Base-by-base conservation (phyloP, 2,888 invertebrate species). In the Megamerina dolium region DNA sequence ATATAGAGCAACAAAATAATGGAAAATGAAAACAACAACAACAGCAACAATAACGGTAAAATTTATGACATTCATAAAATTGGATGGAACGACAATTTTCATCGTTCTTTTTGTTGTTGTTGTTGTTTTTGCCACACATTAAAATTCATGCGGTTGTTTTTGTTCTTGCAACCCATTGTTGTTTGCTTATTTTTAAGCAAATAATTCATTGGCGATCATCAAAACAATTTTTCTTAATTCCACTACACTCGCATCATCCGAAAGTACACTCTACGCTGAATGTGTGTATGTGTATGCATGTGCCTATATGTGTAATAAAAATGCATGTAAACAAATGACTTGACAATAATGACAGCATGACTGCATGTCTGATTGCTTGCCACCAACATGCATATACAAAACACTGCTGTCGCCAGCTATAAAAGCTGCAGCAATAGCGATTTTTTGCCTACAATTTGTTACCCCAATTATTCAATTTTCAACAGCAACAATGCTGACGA, bases 201-300 rank as follows among this genome's bases (percentile, higher is more conserved):
- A 42, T 39, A 46, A 14, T 42, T 46, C 34, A 26, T 42, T 35
- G 39, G 35, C 39, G 46, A 42, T 46, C 46, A 36, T 41, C 41
- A 45, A 41, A 36, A 41, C 36, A 45, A 41, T 39, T 33, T 37
- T 34, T 43, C 21, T n/a, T n/a, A n/a, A n/a, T n/a, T n/a, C n/a
- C n/a, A n/a, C n/a, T n/a, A n/a, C n/a, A n/a, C n/a, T n/a, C n/a
- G n/a, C n/a, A n/a, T n/a, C n/a, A n/a, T n/a, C n/a, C n/a, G n/a
- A n/a, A n/a, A n/a, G n/a, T n/a, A n/a, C n/a, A n/a, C n/a, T n/a
- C n/a, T n/a, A n/a, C n/a, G n/a, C n/a, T n/a, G n/a, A n/a, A n/a
- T n/a, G n/a, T n/a, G n/a, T n/a, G n/a, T n/a, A n/a, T 43, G 37
- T 37, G 10, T 3, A 27, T 27, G 27, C 27, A 27, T 27, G 12